Evolutionary conservation across 1,140 invertebrate genomes (phyloP), one percentile per base, ranked within the genome.

Genomic region (Drosophila pallidifrons): DNA sequence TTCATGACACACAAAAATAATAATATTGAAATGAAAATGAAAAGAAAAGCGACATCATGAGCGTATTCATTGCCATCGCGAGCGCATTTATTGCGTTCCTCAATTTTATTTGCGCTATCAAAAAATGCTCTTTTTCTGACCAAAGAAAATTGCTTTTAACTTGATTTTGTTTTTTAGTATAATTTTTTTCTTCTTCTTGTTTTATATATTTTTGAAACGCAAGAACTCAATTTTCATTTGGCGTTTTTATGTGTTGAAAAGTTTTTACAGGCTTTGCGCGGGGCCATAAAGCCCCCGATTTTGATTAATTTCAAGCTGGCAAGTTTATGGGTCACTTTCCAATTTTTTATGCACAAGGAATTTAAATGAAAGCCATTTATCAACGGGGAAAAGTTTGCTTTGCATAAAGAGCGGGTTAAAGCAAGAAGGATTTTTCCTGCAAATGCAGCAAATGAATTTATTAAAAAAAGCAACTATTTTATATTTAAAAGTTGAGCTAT

Each of bases 291-390:
- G 66, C 25, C 20, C 20, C 32, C 66, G 70, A 74, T 75, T 76
- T 75, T 85, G 78, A 81, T 85, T 81, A 85, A 85, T 81, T 82
- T 69, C 25, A 15, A 58, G 63, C 32, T 47, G n/a, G 5, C 61
- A 81, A 74, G 64, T 70, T 85, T 80, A 80, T 81, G 81, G 81
- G 57, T 82, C 75, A 82, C 74, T 67, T 82, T 78, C 61, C 55
- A 67, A 70, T 63, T 67, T 81, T 67, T 73, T 47, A 65, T 72
- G 78, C 41, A 30, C 1, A 51, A 41, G 30, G n/a, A 51, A 58
- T 58, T 47, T 38, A 28, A 58, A 58, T 38, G 30, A 64, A 58
- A 59, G 32, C 54, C 54, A 59, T 67, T 58, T 49, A 58, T 67
- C 65, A 67, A 38, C 15, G 38, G 54, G 54, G 11, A 57, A 55